Conservation (phyloP, 2,113 vertebrate species). For the Rhabdornis inornatus region DNA sequence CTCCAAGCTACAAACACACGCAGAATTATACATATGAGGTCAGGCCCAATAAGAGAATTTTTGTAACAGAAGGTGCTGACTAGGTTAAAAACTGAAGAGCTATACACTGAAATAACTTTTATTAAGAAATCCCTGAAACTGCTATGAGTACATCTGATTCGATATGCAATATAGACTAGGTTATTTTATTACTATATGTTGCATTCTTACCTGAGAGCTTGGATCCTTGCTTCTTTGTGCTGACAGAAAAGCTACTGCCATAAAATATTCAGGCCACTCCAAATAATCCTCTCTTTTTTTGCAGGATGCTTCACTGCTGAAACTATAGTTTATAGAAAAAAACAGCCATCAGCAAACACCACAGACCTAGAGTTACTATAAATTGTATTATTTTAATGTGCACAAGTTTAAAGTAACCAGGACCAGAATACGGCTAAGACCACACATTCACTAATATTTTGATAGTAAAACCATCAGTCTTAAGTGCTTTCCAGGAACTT, state of each 20-base stretch:
- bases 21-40: background rate
- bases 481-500: background rate
- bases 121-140: background rate
- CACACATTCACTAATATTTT: background rate
- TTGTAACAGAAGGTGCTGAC: conserved; percentile 27
- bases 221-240: conserved; percentile 98
- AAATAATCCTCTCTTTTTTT: conserved; percentile 91
- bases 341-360: background rate
- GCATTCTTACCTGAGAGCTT: conserved; percentile 84
- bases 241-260: conserved; percentile 96
- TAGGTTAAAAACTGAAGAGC: background rate
- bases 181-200: background rate
- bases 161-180: background rate
- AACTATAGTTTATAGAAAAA: conserved; percentile 1
- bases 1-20: background rate
- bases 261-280: conserved; percentile 98
- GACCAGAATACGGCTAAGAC: background rate
- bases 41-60: background rate
- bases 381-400: background rate
- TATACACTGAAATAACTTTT: background rate
- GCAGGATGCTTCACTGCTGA: conserved; percentile 57
- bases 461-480: background rate
- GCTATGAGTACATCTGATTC: background rate
- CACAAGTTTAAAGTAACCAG: background rate
- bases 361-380: background rate